phyloP scores from a whole-genome alignment of 2,113 vertebrate species.

The Riparia riparia region DNA sequence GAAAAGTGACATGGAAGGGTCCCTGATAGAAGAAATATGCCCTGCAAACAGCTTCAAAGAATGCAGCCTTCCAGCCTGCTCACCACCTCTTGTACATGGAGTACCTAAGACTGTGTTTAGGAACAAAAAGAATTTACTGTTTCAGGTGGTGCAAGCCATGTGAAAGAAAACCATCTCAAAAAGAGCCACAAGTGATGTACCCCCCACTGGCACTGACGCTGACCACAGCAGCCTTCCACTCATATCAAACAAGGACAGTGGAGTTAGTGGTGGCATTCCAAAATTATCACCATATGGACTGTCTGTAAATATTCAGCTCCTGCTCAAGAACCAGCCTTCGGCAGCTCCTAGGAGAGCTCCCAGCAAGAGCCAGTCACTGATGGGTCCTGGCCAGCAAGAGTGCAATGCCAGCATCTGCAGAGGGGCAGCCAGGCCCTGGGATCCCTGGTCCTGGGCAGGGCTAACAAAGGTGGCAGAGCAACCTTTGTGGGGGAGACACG shows the following conservation, averaged over 20 bases:
- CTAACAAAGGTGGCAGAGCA: not conserved
- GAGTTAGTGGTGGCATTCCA: not conserved
- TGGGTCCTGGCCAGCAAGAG: not conserved
- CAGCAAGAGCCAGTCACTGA: not conserved
- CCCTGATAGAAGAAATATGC: not conserved
- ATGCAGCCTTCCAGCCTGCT: not conserved
- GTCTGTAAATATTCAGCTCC: not conserved
- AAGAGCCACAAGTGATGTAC: not conserved
- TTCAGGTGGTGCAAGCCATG: not conserved
- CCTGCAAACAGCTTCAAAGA: not conserved
- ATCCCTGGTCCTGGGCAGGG: not conserved
- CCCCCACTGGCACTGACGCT: not conserved
- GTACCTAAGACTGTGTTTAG: not conserved
- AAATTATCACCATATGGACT: not conserved
- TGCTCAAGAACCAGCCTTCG: not conserved
- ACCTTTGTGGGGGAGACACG: rapidly evolving
- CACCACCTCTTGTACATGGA: not conserved
- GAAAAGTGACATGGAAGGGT: not conserved
- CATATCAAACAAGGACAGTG: not conserved
- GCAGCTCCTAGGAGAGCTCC: not conserved
- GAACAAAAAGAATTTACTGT: not conserved
- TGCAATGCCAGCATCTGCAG: not conserved
- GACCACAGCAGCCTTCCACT: not conserved
- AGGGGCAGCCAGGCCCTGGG: not conserved
- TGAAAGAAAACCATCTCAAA: not conserved